These are phyloP conservation scores for Pedicia rivosa DNA, from an alignment of 2,888 invertebrate species.

Conservation along the genomic window DNA sequence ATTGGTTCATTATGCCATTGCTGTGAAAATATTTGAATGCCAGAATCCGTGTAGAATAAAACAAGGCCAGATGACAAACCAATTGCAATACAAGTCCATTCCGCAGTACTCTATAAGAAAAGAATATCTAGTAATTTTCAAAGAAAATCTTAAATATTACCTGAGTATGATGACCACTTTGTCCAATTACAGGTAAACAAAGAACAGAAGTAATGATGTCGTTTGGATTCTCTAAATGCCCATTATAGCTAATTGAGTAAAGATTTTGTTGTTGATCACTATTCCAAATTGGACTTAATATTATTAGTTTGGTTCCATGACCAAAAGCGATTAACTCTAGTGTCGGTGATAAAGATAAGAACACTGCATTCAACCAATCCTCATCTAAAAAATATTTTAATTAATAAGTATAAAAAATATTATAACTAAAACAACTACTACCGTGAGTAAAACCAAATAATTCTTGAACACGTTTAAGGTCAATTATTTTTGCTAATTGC, in stretches of 20 bases:
- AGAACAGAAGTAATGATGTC: slow-evolving; percentile 33
- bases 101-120: slow-evolving; percentile 44
- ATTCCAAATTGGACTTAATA: slow-evolving; percentile 52
- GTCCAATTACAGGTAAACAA: slow-evolving; percentile 33
- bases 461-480: slow-evolving; percentile 39
- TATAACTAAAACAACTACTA: slow-evolving; percentile 12
- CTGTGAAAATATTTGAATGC: slow-evolving; percentile 65
- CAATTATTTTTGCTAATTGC: slow-evolving; percentile 41
- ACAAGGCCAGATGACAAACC: slow-evolving; percentile 76
- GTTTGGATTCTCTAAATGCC: slow-evolving; percentile 35
- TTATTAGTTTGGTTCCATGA: slow-evolving; percentile 44
- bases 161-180: neutral
- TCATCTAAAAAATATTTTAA: slow-evolving; percentile 24
- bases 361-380: slow-evolving; percentile 51
- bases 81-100: slow-evolving; percentile 85
- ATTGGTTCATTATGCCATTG: slow-evolving; percentile 72
- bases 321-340: slow-evolving; percentile 55
- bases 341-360: slow-evolving; percentile 52
- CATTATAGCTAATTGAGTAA: slow-evolving; percentile 40
- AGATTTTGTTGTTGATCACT: slow-evolving; percentile 19
- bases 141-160: neutral
- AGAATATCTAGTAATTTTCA: neutral
- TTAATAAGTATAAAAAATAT: neutral
- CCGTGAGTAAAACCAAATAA: slow-evolving; percentile 38
- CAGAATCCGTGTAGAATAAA: slow-evolving; percentile 78